A percentile compares a stretch with the other conserved stretches of the same genome.
Evolutionary conservation across 2,888 invertebrate species (phyloP).

Genomic region (Sminthurinus aureus): DNA sequence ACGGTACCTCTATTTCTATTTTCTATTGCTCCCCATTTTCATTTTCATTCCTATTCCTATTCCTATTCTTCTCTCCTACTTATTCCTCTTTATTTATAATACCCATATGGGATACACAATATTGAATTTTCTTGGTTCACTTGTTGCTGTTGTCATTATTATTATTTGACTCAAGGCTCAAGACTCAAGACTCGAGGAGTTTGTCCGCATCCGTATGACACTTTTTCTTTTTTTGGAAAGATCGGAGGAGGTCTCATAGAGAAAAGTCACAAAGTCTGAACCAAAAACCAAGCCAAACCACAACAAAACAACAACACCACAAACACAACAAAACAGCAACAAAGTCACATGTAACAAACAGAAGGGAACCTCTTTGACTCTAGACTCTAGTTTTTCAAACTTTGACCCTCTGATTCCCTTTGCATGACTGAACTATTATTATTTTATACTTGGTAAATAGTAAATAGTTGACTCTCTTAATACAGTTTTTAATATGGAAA

Average conservation of each 20-base stretch:
- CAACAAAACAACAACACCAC: not conserved
- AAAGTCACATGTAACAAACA: not conserved
- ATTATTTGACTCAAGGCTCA: no score
- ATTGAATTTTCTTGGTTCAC: constrained; percentile 15
- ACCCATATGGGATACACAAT: not conserved
- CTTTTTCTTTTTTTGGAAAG: constrained; percentile 4
- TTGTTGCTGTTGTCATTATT: not conserved
- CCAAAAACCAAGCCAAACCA: not conserved
- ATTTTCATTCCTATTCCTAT: not conserved
- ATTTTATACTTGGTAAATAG: not conserved
- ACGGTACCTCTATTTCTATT: not conserved
- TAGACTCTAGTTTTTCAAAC: no score
- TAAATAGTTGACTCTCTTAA: not conserved
- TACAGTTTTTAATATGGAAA: not conserved
- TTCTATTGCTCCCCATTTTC: no score
- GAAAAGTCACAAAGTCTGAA: not conserved
- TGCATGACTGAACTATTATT: not conserved
- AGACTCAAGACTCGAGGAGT: no score
- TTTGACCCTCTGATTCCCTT: not conserved
- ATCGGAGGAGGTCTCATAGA: not conserved
- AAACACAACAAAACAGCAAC: not conserved
- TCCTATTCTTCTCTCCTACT: not conserved
- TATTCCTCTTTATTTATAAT: not conserved
- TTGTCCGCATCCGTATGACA: not conserved
- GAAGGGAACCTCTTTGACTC: not conserved